Base-by-base conservation (phyloP, 1,140 invertebrate species). In the Drosophila orena region DNA sequence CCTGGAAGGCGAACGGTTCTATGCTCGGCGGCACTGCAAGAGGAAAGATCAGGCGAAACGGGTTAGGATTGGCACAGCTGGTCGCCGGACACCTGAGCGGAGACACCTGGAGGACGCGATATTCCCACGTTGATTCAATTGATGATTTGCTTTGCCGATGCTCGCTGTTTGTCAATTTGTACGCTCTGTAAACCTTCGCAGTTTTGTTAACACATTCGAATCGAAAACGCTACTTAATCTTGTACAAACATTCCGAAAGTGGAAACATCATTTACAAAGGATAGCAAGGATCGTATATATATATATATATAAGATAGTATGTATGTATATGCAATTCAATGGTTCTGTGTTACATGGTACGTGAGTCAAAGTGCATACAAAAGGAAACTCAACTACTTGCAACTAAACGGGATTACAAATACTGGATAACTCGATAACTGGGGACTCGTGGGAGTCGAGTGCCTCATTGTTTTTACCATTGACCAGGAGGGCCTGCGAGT, bases 11-110 rank as follows among this genome's bases (percentile, higher is more conserved):
- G 95, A 96, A 96, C 93, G 96, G 95, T 94, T 96, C 95, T 94
- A 96, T 96, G 94, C 95, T 95, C 93, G 96, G 96, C 93, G 96
- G 95, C 94, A 96, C 96, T 96, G 95, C 93, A 95, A 95, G 93
- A 93, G 85, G 93, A 93, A 95, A 93, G 94, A 93, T 94, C 58
- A 93, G 70, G 69, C 73, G 64, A 78, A 42, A 84, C 34, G 57
- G 49, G 68, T 88, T 89, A 94, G 93, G 94, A 92, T 93, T 46
- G 30, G 27, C 47, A 27, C 50, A 27, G 49, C 3, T 22, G 14
- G n/a, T 8, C 17, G 27, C 14, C 17, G 17, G 17, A 40, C 49
- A 7, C 43, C 34, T 37, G 27, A 24, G 30, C 30, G 17, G 6
- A 50, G 46, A 38, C 43, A 38, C 47, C 20, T 44, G 11, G 37